These are phyloP conservation scores for Drosophila asahinai DNA, from an alignment of 1,140 invertebrate species.

Conservation along the genomic window DNA sequence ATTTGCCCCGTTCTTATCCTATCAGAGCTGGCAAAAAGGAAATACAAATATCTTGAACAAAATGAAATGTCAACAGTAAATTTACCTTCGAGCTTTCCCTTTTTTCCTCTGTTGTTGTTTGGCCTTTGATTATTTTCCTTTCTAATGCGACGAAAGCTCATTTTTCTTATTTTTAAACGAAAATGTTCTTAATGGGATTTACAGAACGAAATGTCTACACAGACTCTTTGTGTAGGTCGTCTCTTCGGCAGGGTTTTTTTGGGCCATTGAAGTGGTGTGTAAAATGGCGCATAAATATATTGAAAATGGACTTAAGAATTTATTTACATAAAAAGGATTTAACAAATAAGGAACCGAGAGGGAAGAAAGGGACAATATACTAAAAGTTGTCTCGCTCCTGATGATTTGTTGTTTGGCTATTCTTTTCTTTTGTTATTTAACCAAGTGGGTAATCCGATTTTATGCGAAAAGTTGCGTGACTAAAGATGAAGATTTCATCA, in stretches of 20 bases:
- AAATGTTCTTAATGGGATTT: constrained; percentile 76
- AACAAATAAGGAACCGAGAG: constrained; percentile 60
- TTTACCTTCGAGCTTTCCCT: constrained; percentile 73
- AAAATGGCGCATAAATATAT: constrained; percentile 84
- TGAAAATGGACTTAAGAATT: constrained; percentile 82
- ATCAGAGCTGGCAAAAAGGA: constrained; percentile 32
- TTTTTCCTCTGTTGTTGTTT: constrained; percentile 44
- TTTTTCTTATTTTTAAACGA: constrained; percentile 76
- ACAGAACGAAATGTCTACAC: constrained; percentile 56
- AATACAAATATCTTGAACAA: constrained; percentile 78
- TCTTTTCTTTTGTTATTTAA: constrained; percentile 75
- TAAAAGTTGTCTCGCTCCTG: constrained; percentile 28
- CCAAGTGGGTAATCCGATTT: constrained; percentile 74
- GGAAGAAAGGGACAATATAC: constrained; percentile 50
- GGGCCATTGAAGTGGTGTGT: constrained; percentile 57
- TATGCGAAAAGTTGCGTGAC: constrained; percentile 49
- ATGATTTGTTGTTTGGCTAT: constrained; percentile 72
- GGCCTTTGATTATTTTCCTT: constrained; percentile 74
- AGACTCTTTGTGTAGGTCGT: constrained; percentile 41
- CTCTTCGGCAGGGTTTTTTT: constrained; percentile 21
- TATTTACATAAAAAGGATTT: constrained; percentile 83
- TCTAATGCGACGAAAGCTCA: constrained; percentile 80
- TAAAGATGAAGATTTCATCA: constrained; percentile 25
- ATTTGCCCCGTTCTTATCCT: constrained; percentile 30
- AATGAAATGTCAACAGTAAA: constrained; percentile 83